Evolutionary conservation across 2,113 vertebrate species (phyloP).

Genomic region (Irena cyanogastra): DNA sequence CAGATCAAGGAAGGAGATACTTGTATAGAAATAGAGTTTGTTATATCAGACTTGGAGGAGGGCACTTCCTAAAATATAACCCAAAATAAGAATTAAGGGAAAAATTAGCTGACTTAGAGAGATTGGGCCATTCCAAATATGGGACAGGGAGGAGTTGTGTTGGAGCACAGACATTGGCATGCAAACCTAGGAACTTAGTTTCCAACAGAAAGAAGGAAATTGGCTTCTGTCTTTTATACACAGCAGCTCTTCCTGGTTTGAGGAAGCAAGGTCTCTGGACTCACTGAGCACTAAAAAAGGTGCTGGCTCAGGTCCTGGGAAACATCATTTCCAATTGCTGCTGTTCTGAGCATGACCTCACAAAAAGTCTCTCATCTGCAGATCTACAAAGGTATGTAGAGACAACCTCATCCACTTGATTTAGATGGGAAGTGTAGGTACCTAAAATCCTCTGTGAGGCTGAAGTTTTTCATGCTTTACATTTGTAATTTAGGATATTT

Average conservation of each 20-base stretch:
- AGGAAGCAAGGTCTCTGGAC: not conserved
- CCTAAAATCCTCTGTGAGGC: not conserved
- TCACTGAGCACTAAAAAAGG: not conserved
- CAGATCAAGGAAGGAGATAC: not conserved
- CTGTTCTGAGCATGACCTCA: not conserved
- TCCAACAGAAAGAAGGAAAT: not conserved
- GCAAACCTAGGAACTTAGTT: not conserved
- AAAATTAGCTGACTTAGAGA: not conserved
- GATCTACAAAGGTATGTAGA: slow-evolving; percentile 1
- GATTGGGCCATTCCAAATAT: not conserved
- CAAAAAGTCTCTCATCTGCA: not conserved
- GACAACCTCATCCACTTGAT: not conserved
- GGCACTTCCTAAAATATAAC: not conserved
- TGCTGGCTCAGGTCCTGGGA: not conserved
- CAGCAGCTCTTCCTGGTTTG: not conserved
- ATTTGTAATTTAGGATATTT: not conserved
- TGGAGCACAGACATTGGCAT: not conserved
- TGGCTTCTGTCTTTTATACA: not conserved
- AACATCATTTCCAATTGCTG: not conserved
- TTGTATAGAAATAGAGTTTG: not conserved
- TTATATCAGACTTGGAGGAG: not conserved
- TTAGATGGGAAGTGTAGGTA: not conserved
- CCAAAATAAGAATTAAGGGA: not conserved
- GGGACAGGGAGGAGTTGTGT: not conserved
- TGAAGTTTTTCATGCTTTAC: not conserved